Evolutionary conservation across 2,113 vertebrate genomes (phyloP), one percentile per base, ranked within the genome.

Genomic region (Odocoileus virginianus): DNA sequence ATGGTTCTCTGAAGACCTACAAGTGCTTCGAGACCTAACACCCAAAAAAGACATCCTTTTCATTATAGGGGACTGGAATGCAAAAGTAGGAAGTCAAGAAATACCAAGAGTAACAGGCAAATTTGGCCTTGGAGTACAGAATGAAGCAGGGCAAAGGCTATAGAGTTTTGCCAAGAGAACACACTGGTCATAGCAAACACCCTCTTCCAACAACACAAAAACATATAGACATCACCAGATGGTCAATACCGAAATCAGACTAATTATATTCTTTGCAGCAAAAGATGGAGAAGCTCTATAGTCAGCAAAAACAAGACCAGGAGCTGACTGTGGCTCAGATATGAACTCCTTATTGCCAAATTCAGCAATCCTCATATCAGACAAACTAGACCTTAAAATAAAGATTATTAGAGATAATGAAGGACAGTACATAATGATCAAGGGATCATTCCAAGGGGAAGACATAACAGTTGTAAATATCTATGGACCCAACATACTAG

Each of bases 1-100:
- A 71, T 0, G 0, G 4, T 36, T 36, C 64, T 3, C 11, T 71
- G n/a, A 71, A 71, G n/a, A 36, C 17, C 4, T 71, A 21, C 17
- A 36, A 71, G 17, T 36, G 64, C 64, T 36, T 36, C 64, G 21
- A 71, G 17, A 71, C n/a, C 17, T 21, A 67, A 71, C 17, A 71
- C n/a, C 17, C 64, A 0, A 21, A 36, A 71, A 71, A 21, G 64
- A 71, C 36, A n/a, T 71, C 17, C 17, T 36, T 71, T 71, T 71
- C 64, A 36, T 36, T 71, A 36, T 21, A 21, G n/a, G n/a, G n/a
- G 17, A 10, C 9, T 5, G 64, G 64, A 67, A 71, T 71, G 17
- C 9, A 67, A 67, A 67, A 67, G 64, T 11, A 36, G n/a, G 5
- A 0, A 36, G 9, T 71, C 17, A 36, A 71, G n/a, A 71, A 71